A percentile compares a stretch with the other conserved stretches of the same genome.
Evolutionary conservation across 2,888 invertebrate species (phyloP).

Genomic region (Argynnis bischoffii): DNA sequence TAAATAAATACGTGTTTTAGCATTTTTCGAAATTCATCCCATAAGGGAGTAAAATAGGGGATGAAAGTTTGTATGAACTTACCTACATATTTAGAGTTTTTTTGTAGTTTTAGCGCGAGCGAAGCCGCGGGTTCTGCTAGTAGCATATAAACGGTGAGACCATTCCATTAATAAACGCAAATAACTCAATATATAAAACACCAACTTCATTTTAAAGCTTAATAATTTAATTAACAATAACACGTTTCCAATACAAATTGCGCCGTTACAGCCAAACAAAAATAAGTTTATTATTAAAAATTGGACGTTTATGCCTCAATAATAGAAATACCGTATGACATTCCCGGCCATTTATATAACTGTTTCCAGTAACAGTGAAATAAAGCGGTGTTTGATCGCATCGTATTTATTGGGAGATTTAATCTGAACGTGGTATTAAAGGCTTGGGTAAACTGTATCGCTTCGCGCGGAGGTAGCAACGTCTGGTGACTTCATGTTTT

Average conservation of each 20-base stretch:
- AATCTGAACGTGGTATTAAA: constrained; percentile 46
- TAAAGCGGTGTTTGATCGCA: constrained; percentile 40
- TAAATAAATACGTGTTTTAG: no score
- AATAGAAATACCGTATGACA: constrained; percentile 35
- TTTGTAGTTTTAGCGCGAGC: no score
- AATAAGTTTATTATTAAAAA: constrained; percentile 31
- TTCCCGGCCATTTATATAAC: constrained; percentile 32
- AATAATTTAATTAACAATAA: constrained; percentile 25
- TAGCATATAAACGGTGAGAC: neutral
- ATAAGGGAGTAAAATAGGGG: no score
- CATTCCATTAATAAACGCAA: constrained; percentile 10
- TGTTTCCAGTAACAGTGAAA: constrained; percentile 40
- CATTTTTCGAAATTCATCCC: no score
- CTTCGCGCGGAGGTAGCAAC: constrained; percentile 34
- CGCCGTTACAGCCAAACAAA: constrained; percentile 16
- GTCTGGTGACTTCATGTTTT: constrained; percentile 8
- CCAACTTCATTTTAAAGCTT: constrained; percentile 11
- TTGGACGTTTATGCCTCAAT: constrained; percentile 30
- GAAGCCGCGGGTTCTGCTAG: neutral
- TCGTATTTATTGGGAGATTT: constrained; percentile 43
- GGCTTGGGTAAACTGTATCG: constrained; percentile 41
- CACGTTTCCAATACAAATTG: constrained; percentile 22
- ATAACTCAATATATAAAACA: constrained; percentile 10
- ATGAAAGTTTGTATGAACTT: no score
- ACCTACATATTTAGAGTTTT: no score